Evolutionary conservation across 2,113 vertebrate genomes (phyloP).

Genomic region (Hymenochirus boettgeri): DNA sequence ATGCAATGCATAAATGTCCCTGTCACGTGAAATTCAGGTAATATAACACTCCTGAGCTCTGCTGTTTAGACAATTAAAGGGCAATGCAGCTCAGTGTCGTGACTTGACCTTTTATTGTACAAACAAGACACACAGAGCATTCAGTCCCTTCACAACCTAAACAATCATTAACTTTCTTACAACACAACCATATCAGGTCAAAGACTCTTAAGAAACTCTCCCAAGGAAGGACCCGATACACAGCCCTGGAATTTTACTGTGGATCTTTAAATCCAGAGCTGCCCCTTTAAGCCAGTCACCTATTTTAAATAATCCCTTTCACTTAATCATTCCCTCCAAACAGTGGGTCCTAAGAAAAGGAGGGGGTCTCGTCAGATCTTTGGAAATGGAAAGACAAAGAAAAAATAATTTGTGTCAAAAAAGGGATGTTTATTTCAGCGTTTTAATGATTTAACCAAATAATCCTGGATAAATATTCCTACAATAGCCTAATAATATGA

Average conservation of each 20-base stretch:
- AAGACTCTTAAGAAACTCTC: background rate
- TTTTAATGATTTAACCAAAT: too few species aligned
- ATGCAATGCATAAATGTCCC: too few species aligned
- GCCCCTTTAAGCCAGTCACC: background rate
- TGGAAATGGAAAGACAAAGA: background rate
- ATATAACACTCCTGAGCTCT: too few species aligned
- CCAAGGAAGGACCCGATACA: background rate
- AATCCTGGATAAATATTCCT: too few species aligned
- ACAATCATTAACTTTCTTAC: background rate
- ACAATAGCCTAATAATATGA: too few species aligned
- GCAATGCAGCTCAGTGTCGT: background rate
- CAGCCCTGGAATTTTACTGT: constrained; percentile 8
- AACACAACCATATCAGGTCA: background rate
- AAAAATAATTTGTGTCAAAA: too few species aligned
- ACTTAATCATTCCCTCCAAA: background rate
- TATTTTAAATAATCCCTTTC: background rate
- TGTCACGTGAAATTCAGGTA: too few species aligned
- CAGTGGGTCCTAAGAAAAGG: too few species aligned
- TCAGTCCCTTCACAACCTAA: background rate
- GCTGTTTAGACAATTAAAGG: constrained; percentile 19
- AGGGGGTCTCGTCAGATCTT: background rate
- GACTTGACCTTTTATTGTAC: background rate
- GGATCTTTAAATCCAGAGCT: background rate
- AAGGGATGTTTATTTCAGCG: too few species aligned
- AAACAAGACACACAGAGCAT: background rate